Percentiles rank a stretch among this genome's conserved stretches.
Evolutionary conservation across 2,888 invertebrate species (phyloP).

Genomic region (Rotaria macrura): DNA sequence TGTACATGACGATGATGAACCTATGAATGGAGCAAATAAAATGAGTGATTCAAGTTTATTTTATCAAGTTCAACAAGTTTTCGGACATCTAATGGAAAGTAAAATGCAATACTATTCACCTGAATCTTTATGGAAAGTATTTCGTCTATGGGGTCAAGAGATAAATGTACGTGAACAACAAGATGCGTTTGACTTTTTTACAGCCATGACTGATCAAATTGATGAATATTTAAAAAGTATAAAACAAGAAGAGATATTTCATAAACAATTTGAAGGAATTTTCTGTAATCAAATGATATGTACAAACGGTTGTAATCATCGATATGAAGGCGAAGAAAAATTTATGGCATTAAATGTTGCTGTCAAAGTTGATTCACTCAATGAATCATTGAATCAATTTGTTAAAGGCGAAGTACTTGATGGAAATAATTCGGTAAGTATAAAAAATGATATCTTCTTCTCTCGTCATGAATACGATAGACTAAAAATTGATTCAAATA

Average conservation of each 20-base stretch:
- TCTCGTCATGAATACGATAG: too few species aligned
- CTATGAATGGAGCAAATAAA: neutral
- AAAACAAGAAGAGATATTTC: slow-evolving; percentile 50
- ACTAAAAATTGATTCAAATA: neutral
- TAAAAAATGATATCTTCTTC: too few species aligned
- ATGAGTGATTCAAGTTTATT: slow-evolving; percentile 43
- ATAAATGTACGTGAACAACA: slow-evolving; percentile 54
- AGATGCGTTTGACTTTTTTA: slow-evolving; percentile 55
- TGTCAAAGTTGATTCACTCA: slow-evolving; percentile 51
- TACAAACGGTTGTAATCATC: slow-evolving; percentile 52
- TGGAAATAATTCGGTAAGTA: slow-evolving; percentile 51
- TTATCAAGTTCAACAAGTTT: slow-evolving; percentile 52
- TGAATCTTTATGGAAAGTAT: slow-evolving; percentile 53
- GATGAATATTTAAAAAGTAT: slow-evolving; percentile 52
- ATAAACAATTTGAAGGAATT: slow-evolving; percentile 52
- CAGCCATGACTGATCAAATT: slow-evolving; percentile 52
- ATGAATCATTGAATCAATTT: slow-evolving; percentile 54
- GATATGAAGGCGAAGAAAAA: slow-evolving; percentile 52
- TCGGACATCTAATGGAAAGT: slow-evolving; percentile 53
- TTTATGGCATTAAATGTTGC: slow-evolving; percentile 53
- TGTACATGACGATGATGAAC: slow-evolving; percentile 43
- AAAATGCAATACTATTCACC: slow-evolving; percentile 53
- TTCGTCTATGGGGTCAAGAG: slow-evolving; percentile 53
- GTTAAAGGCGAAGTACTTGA: slow-evolving; percentile 54
- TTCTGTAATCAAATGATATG: slow-evolving; percentile 55